Base-by-base conservation (phyloP, 2,797 vertebrate species). In the Notolepis coatsorum region DNA sequence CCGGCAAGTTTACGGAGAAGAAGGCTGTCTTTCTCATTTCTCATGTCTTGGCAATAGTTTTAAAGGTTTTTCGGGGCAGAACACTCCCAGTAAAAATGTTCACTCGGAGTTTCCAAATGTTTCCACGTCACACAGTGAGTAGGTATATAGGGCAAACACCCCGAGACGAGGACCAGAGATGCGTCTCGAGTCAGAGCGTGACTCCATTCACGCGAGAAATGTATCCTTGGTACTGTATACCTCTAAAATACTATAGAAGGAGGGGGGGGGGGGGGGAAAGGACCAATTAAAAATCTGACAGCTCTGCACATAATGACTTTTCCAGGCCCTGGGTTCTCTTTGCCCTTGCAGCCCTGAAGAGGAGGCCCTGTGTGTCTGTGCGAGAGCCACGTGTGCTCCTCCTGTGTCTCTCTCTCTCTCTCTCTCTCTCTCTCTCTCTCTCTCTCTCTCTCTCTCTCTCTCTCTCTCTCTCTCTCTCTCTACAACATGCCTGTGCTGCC, bases 281-380 rank as follows among this genome's bases (percentile, higher is more conserved):
- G 71, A 69, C 70, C 82, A 81, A 85, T 85, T 78, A 77, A 75
- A 88, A 86, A 86, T 73, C 72, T 61, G 77, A 88, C 80, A 83
- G 80, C 82, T 88, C 79, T 51, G 65, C 67, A 68, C 78, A 61
- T 90, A 83, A 92, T 91, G 81, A 81, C 68, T 86, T 92, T 90
- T 72, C 72, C 87, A 92, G 87, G 38, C 77, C 10, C 24, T 46
- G 50, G 56, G 81, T 80, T 87, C 86, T 84, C 86, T 91, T 89
- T 88, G 75, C 50, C 71, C 54, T 77, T 77, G 47, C 71, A 77
- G 73, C 47, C 65, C 66, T 72, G 7, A 31, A 18, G 7, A 33
- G 20, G 38, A 45, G 47, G 28, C 30, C 38, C 43, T 10, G 23
- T 49, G 62, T 52, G 70, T 74, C 47, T 80, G 49, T 66, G 33